These are phyloP conservation scores for Ivindomyrus marchei DNA, from an alignment of 2,113 vertebrate species.

Conservation along the genomic window DNA sequence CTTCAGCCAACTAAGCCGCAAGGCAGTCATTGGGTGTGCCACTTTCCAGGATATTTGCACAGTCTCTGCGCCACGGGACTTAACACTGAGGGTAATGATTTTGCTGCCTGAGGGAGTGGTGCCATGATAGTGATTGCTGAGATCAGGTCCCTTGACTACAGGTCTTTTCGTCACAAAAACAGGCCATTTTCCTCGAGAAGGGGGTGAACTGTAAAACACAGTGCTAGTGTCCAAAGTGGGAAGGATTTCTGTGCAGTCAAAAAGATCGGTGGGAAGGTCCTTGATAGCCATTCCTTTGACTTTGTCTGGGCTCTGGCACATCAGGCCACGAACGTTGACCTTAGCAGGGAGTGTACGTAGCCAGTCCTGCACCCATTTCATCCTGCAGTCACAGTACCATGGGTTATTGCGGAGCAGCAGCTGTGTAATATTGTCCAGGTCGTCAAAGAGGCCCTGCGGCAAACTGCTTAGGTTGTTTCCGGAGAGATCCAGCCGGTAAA, in stretches of 20 bases:
- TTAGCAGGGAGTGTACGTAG: constrained; percentile 79
- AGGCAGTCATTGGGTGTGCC: constrained; percentile 86
- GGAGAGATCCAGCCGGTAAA: constrained; percentile 93
- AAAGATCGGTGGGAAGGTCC: constrained; percentile 82
- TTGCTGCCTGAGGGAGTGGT: constrained; percentile 77
- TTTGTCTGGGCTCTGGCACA: constrained; percentile 97
- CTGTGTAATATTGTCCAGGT: constrained; percentile 96
- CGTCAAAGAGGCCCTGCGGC: constrained; percentile 91
- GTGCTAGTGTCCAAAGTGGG: constrained; percentile 77
- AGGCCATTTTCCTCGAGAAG: constrained; percentile 81
- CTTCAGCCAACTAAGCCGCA: constrained; percentile 95
- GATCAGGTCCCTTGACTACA: constrained; percentile 70
- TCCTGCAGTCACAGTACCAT: constrained; percentile 94
- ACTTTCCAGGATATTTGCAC: constrained; percentile 97
- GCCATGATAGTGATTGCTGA: constrained; percentile 77
- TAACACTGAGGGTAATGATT: constrained; percentile 88
- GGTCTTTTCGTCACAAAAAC: constrained; percentile 82
- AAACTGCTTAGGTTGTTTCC: constrained; percentile 94
- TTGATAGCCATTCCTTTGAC: constrained; percentile 98
- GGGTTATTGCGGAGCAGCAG: constrained; percentile 95
- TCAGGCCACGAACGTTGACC: constrained; percentile 92
- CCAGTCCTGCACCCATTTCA: constrained; percentile 99
- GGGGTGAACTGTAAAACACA: constrained; percentile 68
- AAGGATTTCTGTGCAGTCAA: constrained; percentile 77
- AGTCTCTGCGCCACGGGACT: constrained; percentile 83